Base-by-base conservation (phyloP, 2,797 vertebrate genomes). In the Odontamblyopus rebecca region DNA sequence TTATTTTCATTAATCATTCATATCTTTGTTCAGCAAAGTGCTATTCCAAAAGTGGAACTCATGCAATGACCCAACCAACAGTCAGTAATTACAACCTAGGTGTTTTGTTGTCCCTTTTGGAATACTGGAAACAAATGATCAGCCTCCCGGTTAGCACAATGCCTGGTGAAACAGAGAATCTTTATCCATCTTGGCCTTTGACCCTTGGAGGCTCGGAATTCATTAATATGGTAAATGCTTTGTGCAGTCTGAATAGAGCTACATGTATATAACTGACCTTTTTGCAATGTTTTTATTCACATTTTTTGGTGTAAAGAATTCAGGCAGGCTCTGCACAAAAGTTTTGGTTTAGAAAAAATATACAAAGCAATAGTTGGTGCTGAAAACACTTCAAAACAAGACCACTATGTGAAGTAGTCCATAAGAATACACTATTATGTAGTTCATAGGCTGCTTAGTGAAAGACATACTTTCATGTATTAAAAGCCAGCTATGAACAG, bases 1-100 rank as follows among this genome's bases (percentile, higher is more conserved):
- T 72, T 83, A 86, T 87, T 90, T 29, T 89, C 74, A 62, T 86
- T 82, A 85, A 83, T n/a, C n/a, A n/a, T n/a, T n/a, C n/a, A 79
- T 27, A 59, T 57, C 9, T 27, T 27, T 11, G 11, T 9, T 27
- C 44, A 48, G 44, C 44, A 48, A 48, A 48, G 1, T 48, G 3
- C 44, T 15, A 15, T 4, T 48, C 3, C 44, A 48, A 48, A 3
- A 48, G 44, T 59, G 12, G 26, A 59, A 27, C 26, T 27, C 63
- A 75, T 71, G 85, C 19, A 23, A 2, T 82, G 86, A 85, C 76
- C 76, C 27, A 60, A 16, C 57, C 56, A 23, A 26, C 12, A 27
- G 23, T 59, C 3, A 29, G 9, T 27, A 27, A 13, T 48, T 26
- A 12, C 56, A 27, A 9, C 7, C 53, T 9, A n/a, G 53, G 7